phyloP scores from a whole-genome alignment of 2,888 invertebrate genomes.

The Drosophila setosimentum region DNA sequence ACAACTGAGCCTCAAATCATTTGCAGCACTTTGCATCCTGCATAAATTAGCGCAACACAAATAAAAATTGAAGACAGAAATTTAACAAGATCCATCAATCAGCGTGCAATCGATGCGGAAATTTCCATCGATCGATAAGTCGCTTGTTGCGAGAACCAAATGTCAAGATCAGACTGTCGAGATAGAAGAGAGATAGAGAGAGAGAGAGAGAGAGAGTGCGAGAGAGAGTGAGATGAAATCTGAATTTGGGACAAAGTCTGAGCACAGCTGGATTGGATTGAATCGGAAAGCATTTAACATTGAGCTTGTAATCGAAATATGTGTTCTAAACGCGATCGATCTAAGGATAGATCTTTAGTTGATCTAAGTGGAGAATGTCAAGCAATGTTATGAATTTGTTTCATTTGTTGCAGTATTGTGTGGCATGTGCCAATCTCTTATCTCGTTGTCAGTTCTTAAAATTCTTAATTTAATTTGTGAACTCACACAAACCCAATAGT shows the following conservation, averaged over 20 bases:
- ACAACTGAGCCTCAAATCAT: slow-evolving; percentile 5
- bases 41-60: slow-evolving; percentile 1
- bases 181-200: slow-evolving; percentile 11
- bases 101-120: slow-evolving; percentile 23
- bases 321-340: slow-evolving; percentile 12
- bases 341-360: background rate
- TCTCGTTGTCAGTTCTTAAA: background rate
- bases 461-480: background rate
- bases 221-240: background rate
- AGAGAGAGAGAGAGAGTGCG: background rate
- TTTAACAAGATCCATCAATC: slow-evolving; percentile 54
- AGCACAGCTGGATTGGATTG: slow-evolving; percentile 39
- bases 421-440: background rate
- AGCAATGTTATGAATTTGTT: background rate
- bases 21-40: slow-evolving; percentile 22
- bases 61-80: slow-evolving; percentile 1
- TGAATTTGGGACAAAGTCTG: slow-evolving; percentile 33
- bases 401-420: background rate
- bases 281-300: slow-evolving; percentile 9
- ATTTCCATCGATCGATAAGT: slow-evolving; percentile 39
- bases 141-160: slow-evolving; percentile 32
- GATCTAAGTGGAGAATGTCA: background rate
- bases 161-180: slow-evolving; percentile 48
- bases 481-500: background rate
- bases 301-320: slow-evolving; percentile 25